These are phyloP conservation scores for Fundulus diaphanus DNA, from an alignment of 2,797 vertebrate species.

Conservation along the genomic window DNA sequence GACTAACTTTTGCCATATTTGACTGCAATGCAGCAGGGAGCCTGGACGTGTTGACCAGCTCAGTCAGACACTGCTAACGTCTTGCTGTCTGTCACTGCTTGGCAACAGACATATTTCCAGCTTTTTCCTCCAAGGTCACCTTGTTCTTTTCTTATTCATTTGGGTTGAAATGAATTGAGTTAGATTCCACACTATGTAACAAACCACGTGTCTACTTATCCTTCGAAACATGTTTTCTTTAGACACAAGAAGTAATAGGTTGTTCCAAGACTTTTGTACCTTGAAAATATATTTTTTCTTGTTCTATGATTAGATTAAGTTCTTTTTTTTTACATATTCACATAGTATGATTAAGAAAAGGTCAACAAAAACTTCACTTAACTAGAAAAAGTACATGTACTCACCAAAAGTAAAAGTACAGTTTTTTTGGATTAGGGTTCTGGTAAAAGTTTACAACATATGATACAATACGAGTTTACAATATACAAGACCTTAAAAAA, in stretches of 20 bases:
- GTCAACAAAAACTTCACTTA: not conserved
- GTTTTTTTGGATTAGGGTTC: not conserved
- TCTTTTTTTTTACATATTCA: too few species aligned
- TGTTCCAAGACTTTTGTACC: not conserved
- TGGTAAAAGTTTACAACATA: not conserved
- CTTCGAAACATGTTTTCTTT: not conserved
- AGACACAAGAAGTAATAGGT: not conserved
- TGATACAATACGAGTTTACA: too few species aligned
- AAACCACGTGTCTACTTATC: slow-evolving; percentile 9
- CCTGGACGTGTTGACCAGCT: slow-evolving; percentile 19
- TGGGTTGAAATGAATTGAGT: slow-evolving; percentile 43
- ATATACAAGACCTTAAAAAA: too few species aligned
- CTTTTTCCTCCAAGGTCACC: slow-evolving; percentile 56
- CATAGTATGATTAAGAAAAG: not conserved
- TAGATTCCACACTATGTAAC: slow-evolving; percentile 31
- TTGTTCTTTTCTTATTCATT: slow-evolving; percentile 44
- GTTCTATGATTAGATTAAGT: not conserved
- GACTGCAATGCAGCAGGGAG: slow-evolving; percentile 60
- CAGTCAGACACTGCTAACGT: slow-evolving; percentile 31
- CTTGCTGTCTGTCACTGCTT: slow-evolving; percentile 48
- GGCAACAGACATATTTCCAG: slow-evolving; percentile 41
- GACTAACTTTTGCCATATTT: slow-evolving; percentile 26
- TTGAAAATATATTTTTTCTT: not conserved
- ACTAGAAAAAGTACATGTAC: not conserved
- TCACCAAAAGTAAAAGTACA: not conserved